These are phyloP conservation scores for Macrophya annulata DNA, from an alignment of 2,888 invertebrate genomes.

Conservation along the genomic window DNA sequence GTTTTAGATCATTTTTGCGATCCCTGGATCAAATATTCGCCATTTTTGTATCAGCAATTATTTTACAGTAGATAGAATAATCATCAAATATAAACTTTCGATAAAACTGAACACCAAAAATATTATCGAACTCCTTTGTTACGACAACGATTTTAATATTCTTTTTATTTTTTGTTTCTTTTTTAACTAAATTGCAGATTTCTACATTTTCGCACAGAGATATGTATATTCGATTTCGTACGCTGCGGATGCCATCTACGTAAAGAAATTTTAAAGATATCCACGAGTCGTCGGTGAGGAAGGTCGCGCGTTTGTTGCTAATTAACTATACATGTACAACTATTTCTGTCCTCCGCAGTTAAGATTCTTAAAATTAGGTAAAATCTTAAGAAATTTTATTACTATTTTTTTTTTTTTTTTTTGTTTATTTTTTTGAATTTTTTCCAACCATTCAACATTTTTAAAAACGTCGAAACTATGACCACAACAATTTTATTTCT, in stretches of 20 bases:
- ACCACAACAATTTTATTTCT: not conserved
- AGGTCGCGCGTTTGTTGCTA: slow-evolving; percentile 23
- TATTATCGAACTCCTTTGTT: not conserved
- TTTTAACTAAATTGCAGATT: slow-evolving; percentile 14
- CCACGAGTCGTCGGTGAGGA: slow-evolving; percentile 27
- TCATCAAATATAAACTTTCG: not conserved
- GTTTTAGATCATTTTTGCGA: not conserved
- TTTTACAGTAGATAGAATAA: not conserved
- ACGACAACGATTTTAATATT: not conserved
- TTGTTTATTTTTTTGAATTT: too few relatives aligned
- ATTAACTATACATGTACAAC: not conserved
- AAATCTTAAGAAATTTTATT: too few relatives aligned
- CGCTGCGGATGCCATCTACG: slow-evolving; percentile 28
- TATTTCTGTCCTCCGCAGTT: not conserved
- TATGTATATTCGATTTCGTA: not conserved
- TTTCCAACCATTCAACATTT: too few relatives aligned
- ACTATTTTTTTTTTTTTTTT: too few relatives aligned
- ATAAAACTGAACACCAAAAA: not conserved
- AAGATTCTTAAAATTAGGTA: too few relatives aligned
- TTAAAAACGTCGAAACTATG: not conserved
- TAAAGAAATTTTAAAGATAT: not conserved
- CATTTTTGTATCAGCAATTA: not conserved
- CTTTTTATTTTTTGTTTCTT: not conserved
- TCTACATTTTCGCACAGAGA: not conserved
- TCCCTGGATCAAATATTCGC: not conserved